Evolutionary conservation across 2,113 vertebrate species (phyloP).

Genomic region (Axis porcinus): DNA sequence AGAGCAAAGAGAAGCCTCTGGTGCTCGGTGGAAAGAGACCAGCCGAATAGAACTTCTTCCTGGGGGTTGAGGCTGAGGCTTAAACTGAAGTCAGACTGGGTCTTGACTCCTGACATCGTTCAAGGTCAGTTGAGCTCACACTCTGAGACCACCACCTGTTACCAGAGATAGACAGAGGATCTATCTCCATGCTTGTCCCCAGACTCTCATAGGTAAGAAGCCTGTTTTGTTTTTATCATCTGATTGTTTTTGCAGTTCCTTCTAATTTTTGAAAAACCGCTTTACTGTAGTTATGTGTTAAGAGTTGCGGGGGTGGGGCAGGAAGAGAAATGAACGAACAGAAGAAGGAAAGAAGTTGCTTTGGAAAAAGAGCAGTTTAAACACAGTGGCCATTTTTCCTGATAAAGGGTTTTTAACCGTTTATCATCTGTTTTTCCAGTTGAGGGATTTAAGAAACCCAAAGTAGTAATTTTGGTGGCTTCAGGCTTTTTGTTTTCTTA

Average conservation of each 20-base stretch:
- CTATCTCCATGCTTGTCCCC: conserved; percentile 38
- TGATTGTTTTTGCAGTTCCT: neutral
- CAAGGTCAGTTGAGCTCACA: conserved; percentile 53
- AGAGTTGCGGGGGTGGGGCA: neutral
- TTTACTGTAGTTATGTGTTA: neutral
- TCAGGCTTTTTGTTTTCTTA: conserved; percentile 20
- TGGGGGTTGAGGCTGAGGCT: conserved; percentile 31
- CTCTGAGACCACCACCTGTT: conserved; percentile 62
- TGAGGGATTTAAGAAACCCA: neutral
- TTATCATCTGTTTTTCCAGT: neutral
- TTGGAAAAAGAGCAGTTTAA: neutral
- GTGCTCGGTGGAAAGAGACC: neutral
- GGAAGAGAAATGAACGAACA: neutral
- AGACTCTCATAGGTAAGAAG: conserved; percentile 57
- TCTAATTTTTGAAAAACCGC: neutral
- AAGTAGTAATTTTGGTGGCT: neutral
- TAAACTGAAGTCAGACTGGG: neutral
- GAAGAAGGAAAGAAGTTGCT: neutral
- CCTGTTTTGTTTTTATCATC: neutral
- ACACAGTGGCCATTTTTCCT: neutral
- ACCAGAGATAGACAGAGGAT: conserved; percentile 61
- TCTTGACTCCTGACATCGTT: conserved; percentile 33
- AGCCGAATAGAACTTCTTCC: neutral
- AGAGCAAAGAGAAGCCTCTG: conserved; percentile 45
- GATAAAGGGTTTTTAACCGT: neutral